phyloP scores from a whole-genome alignment of 1,140 invertebrate genomes.

The Cherax quadricarinatus region DNA sequence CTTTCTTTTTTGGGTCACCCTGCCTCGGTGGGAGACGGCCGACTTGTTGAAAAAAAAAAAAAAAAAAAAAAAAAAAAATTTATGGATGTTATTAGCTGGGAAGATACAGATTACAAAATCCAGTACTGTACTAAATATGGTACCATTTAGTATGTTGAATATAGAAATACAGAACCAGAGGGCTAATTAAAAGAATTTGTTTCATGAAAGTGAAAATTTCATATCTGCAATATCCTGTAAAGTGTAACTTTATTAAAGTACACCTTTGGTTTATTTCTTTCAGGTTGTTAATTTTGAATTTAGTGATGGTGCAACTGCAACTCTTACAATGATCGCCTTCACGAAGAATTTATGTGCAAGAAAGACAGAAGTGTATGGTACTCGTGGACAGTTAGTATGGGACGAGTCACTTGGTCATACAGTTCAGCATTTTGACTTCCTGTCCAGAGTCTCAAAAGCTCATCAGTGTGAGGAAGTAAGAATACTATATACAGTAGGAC shows the following conservation, averaged over 20 bases:
- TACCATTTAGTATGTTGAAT: too few relatives aligned
- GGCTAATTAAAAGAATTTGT: neutral
- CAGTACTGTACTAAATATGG: too few relatives aligned
- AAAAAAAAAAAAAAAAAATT: too few relatives aligned
- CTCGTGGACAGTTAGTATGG: constrained; percentile 72
- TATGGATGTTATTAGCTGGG: too few relatives aligned
- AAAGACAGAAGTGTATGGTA: constrained; percentile 74
- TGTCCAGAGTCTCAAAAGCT: constrained; percentile 60
- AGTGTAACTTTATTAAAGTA: neutral
- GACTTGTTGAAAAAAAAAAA: too few relatives aligned
- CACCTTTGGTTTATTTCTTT: neutral
- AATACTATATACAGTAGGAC: neutral
- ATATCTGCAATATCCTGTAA: neutral
- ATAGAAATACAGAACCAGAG: neutral
- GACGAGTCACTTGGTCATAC: constrained; percentile 72
- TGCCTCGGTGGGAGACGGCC: too few relatives aligned
- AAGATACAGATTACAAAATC: too few relatives aligned
- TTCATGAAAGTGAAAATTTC: neutral
- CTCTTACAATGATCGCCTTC: constrained; percentile 78
- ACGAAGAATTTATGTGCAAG: constrained; percentile 77
- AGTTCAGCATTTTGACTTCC: constrained; percentile 74
- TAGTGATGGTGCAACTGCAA: constrained; percentile 77
- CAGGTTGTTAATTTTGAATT: constrained; percentile 79
- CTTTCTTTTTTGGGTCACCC: too few relatives aligned
- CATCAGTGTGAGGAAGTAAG: constrained; percentile 71